Evolutionary conservation across 1,140 invertebrate species (phyloP).

Genomic region (Drosophila biarmipes): DNA sequence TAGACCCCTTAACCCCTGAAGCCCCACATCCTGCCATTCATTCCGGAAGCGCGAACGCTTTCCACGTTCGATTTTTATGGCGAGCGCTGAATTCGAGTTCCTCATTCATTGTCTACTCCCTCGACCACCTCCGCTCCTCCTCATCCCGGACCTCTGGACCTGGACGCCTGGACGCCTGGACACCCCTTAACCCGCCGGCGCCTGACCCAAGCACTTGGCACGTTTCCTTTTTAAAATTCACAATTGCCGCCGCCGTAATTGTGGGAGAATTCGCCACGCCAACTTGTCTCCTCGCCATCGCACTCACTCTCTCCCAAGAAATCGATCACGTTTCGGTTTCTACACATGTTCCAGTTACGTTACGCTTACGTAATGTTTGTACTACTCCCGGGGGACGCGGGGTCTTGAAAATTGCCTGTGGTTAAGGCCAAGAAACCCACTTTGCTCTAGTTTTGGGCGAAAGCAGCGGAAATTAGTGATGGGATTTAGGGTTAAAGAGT

Average conservation of each 20-base stretch:
- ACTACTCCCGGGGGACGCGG: constrained; percentile 4
- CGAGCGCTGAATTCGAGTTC: constrained; percentile 68
- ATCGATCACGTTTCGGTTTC: constrained; percentile 77
- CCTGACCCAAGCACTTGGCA: constrained; percentile 65
- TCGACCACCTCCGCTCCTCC: constrained; percentile 12
- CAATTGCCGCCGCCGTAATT: constrained; percentile 79
- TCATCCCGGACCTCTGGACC: constrained; percentile 3
- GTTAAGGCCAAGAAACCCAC: constrained; percentile 22
- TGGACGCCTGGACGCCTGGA: background rate
- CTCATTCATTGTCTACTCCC: constrained; percentile 68
- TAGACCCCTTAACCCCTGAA: background rate
- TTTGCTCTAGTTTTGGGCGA: constrained; percentile 24
- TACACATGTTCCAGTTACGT: constrained; percentile 79
- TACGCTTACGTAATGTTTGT: constrained; percentile 70
- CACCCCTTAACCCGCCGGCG: constrained; percentile 15
- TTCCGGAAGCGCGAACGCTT: constrained; percentile 61
- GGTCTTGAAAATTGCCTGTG: constrained; percentile 16
- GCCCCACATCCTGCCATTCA: constrained; percentile 22
- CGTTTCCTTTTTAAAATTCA: constrained; percentile 83
- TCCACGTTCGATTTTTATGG: constrained; percentile 79
- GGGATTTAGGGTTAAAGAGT: background rate
- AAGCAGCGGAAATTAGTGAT: constrained; percentile 1
- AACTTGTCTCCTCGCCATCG: constrained; percentile 60
- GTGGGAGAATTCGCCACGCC: constrained; percentile 76
- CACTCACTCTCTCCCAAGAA: constrained; percentile 48